These are phyloP conservation scores for Acrocephalus arundinaceus DNA, from an alignment of 2,113 vertebrate genomes.

Conservation along the genomic window DNA sequence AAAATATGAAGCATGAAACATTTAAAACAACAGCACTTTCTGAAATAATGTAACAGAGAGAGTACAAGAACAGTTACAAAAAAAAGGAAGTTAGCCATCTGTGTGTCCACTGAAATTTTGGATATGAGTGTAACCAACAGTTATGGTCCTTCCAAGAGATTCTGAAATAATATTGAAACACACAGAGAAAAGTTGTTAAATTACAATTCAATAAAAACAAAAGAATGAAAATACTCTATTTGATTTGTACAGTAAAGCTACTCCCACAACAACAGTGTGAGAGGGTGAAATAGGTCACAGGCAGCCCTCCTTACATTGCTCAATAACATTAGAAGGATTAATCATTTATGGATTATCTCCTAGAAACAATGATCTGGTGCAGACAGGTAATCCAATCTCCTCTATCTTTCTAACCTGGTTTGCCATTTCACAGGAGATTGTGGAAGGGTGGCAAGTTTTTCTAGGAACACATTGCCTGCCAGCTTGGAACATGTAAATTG, in stretches of 20 bases:
- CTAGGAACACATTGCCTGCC: constrained; percentile 48
- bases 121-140: background rate
- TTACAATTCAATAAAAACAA: background rate
- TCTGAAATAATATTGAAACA: background rate
- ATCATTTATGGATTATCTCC: constrained; percentile 90
- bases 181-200: background rate
- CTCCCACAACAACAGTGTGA: constrained; percentile 14
- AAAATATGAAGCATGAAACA: constrained; percentile 14
- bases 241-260: constrained; percentile 15
- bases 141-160: background rate
- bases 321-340: constrained; percentile 84
- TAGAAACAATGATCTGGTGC: constrained; percentile 85
- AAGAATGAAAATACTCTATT: constrained; percentile 10
- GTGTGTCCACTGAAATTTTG: background rate
- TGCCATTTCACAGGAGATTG: constrained; percentile 65
- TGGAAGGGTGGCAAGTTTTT: constrained; percentile 65
- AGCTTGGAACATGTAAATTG: constrained; percentile 46
- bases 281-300: constrained; percentile 75
- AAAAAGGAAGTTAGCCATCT: background rate
- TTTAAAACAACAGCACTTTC: constrained; percentile 34
- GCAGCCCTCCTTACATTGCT: constrained; percentile 67
- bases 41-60: constrained; percentile 16
- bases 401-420: constrained; percentile 61
- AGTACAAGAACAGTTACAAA: background rate
- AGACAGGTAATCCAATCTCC: constrained; percentile 87